A percentile compares a stretch with the other conserved stretches of the same genome.
Evolutionary conservation across 2,888 invertebrate species (phyloP).

Genomic region (Griposia aprilina): DNA sequence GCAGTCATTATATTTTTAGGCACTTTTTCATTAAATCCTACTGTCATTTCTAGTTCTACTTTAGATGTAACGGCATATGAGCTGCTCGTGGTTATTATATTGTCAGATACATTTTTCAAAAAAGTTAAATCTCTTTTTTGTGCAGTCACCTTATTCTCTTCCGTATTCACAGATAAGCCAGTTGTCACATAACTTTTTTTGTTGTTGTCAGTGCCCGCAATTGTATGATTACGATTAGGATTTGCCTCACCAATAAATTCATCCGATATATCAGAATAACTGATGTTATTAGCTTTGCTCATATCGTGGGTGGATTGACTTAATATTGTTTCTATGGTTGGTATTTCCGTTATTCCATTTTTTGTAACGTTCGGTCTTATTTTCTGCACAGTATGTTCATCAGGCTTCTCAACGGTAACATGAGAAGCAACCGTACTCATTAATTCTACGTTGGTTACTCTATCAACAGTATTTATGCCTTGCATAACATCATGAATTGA

Average conservation of each 20-base stretch:
- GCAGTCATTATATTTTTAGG: neutral
- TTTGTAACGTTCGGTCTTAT: neutral
- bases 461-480: neutral
- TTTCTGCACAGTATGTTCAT: neutral
- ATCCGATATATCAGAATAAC: neutral
- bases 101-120: neutral
- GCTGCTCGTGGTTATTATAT: neutral
- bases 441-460: neutral
- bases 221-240: neutral
- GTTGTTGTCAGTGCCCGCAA: neutral
- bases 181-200: neutral
- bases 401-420: neutral
- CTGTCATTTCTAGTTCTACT: neutral
- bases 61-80: neutral
- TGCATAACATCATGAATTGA: neutral
- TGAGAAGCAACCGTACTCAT: neutral
- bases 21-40: neutral
- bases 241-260: neutral
- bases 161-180: neutral
- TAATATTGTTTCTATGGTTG: neutral
- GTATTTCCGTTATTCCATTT: neutral
- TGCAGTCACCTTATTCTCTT: neutral
- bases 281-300: neutral
- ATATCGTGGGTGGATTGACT: neutral
- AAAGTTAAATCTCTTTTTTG: too few relatives aligned